Conservation (phyloP, 2,797 vertebrate species). For the Mico argentatus region DNA sequence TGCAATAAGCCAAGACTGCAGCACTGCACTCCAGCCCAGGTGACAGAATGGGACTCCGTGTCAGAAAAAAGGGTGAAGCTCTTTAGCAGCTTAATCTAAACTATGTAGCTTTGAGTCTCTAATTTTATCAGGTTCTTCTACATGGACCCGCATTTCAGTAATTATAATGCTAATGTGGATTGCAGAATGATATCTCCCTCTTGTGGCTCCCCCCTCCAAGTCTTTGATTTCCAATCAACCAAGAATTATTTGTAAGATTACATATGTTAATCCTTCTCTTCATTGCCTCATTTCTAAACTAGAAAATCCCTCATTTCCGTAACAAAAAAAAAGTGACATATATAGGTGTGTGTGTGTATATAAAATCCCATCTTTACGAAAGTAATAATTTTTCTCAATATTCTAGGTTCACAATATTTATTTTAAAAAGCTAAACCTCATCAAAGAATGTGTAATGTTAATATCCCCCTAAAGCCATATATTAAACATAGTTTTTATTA, state of each 20-base stretch:
- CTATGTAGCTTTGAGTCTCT: not conserved
- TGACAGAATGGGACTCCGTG: too few species aligned
- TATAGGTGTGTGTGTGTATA: not conserved
- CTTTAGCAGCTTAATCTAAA: not conserved
- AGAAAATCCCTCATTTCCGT: not conserved
- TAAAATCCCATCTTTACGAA: not conserved
- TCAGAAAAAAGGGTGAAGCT: not conserved
- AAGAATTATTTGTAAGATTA: not conserved
- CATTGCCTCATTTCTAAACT: not conserved
- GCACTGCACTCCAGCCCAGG: too few species aligned
- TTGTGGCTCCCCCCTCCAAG: not conserved
- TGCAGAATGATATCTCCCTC: not conserved
- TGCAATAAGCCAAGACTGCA: too few species aligned
- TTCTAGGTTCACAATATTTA: not conserved
- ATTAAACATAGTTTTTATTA: not conserved
- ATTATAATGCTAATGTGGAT: not conserved
- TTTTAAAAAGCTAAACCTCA: not conserved
- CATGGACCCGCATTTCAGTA: not conserved
- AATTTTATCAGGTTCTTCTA: not conserved
- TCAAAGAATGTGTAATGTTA: not conserved
- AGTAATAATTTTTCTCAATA: not conserved
- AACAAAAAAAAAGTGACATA: not conserved
- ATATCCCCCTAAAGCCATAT: not conserved
- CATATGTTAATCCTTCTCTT: not conserved
- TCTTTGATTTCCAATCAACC: not conserved